These are phyloP conservation scores for Tetramorium alpestre DNA, from an alignment of 1,140 invertebrate genomes.

Conservation along the genomic window DNA sequence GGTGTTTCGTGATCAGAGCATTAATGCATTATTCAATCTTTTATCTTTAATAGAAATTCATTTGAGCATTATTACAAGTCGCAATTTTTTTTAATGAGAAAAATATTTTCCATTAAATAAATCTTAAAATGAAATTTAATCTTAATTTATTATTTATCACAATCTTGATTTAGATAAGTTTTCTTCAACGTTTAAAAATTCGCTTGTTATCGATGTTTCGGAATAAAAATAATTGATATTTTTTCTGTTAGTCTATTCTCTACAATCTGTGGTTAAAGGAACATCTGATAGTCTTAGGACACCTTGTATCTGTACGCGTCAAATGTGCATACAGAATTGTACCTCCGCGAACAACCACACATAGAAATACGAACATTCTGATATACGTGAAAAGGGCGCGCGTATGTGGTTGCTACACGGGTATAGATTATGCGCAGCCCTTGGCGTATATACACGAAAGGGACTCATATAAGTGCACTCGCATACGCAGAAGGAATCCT, in stretches of 20 bases:
- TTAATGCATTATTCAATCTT: not conserved
- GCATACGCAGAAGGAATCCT: conserved; percentile 26
- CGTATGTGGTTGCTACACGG: not conserved
- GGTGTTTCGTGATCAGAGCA: not conserved
- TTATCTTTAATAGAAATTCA: not conserved
- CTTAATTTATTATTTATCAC: not conserved
- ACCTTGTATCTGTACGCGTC: not conserved
- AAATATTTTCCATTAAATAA: not conserved
- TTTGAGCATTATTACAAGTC: not conserved
- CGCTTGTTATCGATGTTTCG: not conserved
- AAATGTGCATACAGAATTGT: conserved; percentile 15
- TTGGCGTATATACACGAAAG: conserved; percentile 33
- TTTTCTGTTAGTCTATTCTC: not conserved
- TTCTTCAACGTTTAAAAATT: not conserved
- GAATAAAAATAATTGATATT: not conserved
- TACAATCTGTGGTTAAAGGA: not conserved
- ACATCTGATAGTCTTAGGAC: not conserved
- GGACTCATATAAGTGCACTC: conserved; percentile 21
- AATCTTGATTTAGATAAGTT: not conserved
- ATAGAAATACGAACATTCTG: not conserved
- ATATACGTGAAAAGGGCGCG: conserved; percentile 13
- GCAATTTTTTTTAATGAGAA: not conserved
- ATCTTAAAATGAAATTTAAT: not conserved
- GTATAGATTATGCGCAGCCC: not conserved
- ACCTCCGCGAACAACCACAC: not conserved